phyloP scores from a whole-genome alignment of 1,140 invertebrate species.

The Philotrypesis tridentata region DNA sequence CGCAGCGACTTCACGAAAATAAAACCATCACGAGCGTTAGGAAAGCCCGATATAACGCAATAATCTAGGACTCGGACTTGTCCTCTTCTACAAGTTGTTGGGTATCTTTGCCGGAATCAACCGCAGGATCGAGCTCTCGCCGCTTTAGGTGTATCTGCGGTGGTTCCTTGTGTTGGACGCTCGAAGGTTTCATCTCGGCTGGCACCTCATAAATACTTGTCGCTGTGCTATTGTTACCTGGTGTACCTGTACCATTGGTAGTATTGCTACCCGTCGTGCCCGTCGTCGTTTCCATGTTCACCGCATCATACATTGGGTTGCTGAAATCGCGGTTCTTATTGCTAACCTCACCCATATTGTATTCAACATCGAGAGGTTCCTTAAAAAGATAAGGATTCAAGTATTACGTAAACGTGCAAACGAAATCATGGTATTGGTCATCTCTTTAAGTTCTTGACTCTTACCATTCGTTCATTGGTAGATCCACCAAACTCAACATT shows the following conservation, averaged over 20 bases:
- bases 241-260: slow-evolving; percentile 76
- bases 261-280: neutral
- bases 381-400: slow-evolving; percentile 57
- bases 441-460: neutral
- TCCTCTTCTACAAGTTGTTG: slow-evolving; percentile 92
- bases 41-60: neutral
- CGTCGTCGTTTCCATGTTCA: slow-evolving; percentile 75
- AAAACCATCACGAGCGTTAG: neutral
- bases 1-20: neutral
- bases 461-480: slow-evolving; percentile 71
- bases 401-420: neutral
- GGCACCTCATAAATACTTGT: slow-evolving; percentile 85
- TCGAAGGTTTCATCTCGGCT: slow-evolving; percentile 85
- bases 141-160: slow-evolving; percentile 83
- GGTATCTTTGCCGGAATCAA: slow-evolving; percentile 94
- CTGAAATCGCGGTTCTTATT: slow-evolving; percentile 91
- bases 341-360: slow-evolving; percentile 82
- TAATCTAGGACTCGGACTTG: slow-evolving; percentile 76
- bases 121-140: slow-evolving; percentile 86
- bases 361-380: slow-evolving; percentile 83
- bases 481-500: slow-evolving; percentile 92
- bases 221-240: slow-evolving; percentile 74
- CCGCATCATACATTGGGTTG: slow-evolving; percentile 96
- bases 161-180: slow-evolving; percentile 83
- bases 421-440: neutral